Percentiles rank a stretch among this genome's conserved stretches.
Evolutionary conservation across 2,888 invertebrate species (phyloP).

Genomic region (Zhuqinia jingwanae): DNA sequence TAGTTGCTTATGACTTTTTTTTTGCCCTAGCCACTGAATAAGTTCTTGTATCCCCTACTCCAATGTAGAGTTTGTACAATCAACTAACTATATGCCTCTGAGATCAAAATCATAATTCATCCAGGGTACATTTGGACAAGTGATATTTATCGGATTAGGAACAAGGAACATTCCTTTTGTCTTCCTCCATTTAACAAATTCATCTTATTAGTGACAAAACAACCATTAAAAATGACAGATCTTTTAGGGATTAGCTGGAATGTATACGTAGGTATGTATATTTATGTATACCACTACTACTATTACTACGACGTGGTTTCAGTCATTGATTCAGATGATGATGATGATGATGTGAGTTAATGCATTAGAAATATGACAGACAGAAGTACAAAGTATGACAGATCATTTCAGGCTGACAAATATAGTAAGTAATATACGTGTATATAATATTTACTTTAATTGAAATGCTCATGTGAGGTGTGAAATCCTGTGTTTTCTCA

Average conservation of each 20-base stretch:
- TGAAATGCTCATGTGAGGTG: background rate
- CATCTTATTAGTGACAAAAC: conserved; percentile 34
- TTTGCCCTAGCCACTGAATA: background rate
- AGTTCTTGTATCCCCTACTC: conserved; percentile 32
- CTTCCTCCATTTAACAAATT: conserved; percentile 63
- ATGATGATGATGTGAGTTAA: conserved; percentile 8
- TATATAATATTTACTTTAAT: background rate
- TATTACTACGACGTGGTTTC: background rate
- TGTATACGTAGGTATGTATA: too few relatives aligned
- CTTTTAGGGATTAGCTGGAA: conserved; percentile 8
- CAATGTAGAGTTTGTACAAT: conserved; percentile 3
- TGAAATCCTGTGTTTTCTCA: conserved; percentile 9
- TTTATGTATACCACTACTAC: too few relatives aligned
- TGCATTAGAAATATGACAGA: conserved; percentile 19
- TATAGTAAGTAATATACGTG: background rate
- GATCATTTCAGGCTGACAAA: background rate
- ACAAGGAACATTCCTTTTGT: conserved; percentile 63
- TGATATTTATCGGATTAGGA: conserved; percentile 55
- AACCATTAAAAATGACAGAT: conserved; percentile 39
- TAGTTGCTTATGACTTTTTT: conserved; percentile 1
- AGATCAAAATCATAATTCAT: conserved; percentile 64
- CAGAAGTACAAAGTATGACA: too few relatives aligned
- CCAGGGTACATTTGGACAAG: background rate
- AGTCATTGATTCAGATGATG: background rate
- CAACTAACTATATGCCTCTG: conserved; percentile 30